phyloP scores from a whole-genome alignment of 2,888 invertebrate genomes.

The Andrena camellia region DNA sequence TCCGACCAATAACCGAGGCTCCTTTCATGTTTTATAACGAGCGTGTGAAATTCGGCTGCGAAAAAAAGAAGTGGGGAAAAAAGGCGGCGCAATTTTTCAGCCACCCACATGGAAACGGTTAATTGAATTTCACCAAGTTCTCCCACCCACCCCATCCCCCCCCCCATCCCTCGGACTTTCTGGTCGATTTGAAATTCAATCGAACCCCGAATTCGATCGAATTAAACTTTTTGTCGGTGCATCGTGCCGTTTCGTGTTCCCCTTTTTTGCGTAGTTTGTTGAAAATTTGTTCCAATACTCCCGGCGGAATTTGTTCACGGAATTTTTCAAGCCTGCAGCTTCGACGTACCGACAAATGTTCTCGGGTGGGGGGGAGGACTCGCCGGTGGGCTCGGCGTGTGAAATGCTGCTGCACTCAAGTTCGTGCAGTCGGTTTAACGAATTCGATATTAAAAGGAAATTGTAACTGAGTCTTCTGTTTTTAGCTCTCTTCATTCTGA shows the following conservation, averaged over 20 bases:
- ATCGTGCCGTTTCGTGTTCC: conserved; percentile 11
- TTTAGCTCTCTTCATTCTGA: too few relatives aligned
- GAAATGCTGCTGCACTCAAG: too few relatives aligned
- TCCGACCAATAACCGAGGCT: conserved; percentile 8
- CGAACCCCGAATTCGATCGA: conserved; percentile 41
- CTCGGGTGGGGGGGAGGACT: too few relatives aligned
- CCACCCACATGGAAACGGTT: conserved; percentile 23
- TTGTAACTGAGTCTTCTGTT: too few relatives aligned
- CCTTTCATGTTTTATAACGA: conserved; percentile 38
- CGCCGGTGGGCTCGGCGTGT: too few relatives aligned
- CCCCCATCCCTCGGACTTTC: conserved; percentile 5
- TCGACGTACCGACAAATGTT: not conserved
- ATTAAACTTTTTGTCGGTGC: conserved; percentile 23
- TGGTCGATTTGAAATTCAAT: conserved; percentile 37
- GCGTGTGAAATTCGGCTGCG: conserved; percentile 10
- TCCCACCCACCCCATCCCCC: not conserved
- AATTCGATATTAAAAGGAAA: too few relatives aligned
- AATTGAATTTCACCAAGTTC: conserved; percentile 32
- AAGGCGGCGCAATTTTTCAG: not conserved
- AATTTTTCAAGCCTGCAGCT: not conserved
- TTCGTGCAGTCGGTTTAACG: too few relatives aligned
- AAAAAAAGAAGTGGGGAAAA: not conserved
- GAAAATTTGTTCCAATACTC: not conserved
- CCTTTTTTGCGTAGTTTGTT: conserved; percentile 8
- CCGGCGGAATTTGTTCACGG: not conserved